Evolutionary conservation across 2,113 vertebrate species (phyloP), one percentile per base, ranked within the genome.

Genomic region (Tragulus kanchil): DNA sequence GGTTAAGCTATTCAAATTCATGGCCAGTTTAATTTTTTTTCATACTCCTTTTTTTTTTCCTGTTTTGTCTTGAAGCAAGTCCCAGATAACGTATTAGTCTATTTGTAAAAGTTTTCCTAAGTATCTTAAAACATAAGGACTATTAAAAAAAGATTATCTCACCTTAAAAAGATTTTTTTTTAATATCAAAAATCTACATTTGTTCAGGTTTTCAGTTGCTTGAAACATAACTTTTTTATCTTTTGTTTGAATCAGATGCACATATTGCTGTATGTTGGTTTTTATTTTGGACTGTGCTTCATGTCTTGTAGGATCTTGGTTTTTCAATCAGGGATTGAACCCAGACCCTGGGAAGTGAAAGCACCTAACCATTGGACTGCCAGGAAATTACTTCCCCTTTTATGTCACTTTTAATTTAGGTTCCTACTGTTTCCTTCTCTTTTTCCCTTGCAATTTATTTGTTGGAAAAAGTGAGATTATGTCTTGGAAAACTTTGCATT

Each of bases 401-500:
- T 64, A 36, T 28, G 28, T 65, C 36, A 86, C 42, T 25, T 26
- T 56, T 83, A 84, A 36, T 61, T 79, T 42, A 85, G 42, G 25
- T 67, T 83, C 17, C 61, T 67, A 8, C 15, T 89, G 21, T 48
- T 50, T 50, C 12, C 14, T 12, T 42, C 79, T 82, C 13, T 58
- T 52, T 61, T 48, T 13, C 28, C 17, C 23, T 89, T 84, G 65
- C 9, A 19, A 12, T 92, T 92, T 95, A 42, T 81, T 93, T 95
- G 62, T 42, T 95, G 26, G 48, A 84, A 23, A 58, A 94, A 85
- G 62, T 86, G 65, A 85, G 42, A 42, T 65, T 61, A 28, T 82
- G 28, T 95, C 36, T 28, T 95, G 4, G 23, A 77, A 31, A 83
- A 67, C 48, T 83, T 65, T 67, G 58, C 28, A 23, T 75, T 84